Evolutionary conservation across 2,113 vertebrate genomes (phyloP), one percentile per base, ranked within the genome.

Genomic region (Gymnorhina tibicen): DNA sequence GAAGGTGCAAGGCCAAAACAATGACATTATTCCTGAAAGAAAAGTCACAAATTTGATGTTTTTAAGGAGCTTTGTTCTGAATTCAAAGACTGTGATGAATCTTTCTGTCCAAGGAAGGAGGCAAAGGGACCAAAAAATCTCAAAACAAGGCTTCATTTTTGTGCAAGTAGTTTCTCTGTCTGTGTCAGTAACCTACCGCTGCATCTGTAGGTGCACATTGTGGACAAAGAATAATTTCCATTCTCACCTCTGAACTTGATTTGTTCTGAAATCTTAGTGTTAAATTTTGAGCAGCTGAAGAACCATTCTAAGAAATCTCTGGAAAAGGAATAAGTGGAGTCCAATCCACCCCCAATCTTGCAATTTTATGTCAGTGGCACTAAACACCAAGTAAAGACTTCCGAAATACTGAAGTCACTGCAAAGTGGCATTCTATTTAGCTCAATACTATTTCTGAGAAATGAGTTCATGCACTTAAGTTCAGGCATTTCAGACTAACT

Each of bases 321-420:
- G 11, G 30, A 17, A 83, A 35, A 59, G 3, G 7, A 84, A 6
- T 37, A 86, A 86, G 9, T 30, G 5, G 7, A 37, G 16, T 50
- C 37, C 6, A 77, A 13, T 6, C 5, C 16, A 27, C 17, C 1
- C 2, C 2, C 2, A 49, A 7, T 41, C 35, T 46, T n/a, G 23
- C 1, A 6, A 35, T 75, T 87, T 89, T 70, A 50, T 41, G 4
- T 10, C 52, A 67, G 13, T 70, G 20, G 53, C n/a, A 68, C 20
- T 5, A 80, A 85, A 69, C 6, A 59, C 13, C 11, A 53, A 59
- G 11, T 46, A 58, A 80, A 74, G 11, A 30, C 27, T 50, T 68
- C 26, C 17, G 75, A 89, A 85, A 87, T 55, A 53, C 8, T 79
- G 49, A 44, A 53, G 44, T 52, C 17, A 28, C 35, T 68, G 24